Evolutionary conservation across 2,888 invertebrate species (phyloP).

Genomic region (Torymus auratus): DNA sequence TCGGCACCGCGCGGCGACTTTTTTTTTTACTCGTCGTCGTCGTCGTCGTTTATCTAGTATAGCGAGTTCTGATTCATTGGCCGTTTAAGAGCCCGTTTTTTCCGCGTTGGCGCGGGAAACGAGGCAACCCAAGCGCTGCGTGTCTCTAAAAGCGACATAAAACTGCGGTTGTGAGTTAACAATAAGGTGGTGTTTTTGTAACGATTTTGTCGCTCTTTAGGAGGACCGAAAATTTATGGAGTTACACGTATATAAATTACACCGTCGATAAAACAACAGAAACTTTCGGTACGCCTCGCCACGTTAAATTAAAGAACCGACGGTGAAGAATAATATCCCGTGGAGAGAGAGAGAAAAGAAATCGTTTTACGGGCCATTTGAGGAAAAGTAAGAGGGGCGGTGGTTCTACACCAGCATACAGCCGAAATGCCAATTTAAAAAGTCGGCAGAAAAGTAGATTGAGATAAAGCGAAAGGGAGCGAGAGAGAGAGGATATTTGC

Average conservation of each 20-base stretch:
- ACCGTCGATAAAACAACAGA: no score
- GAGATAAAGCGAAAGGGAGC: constrained; percentile 35
- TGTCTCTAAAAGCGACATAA: no score
- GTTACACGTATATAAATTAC: no score
- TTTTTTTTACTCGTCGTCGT: not conserved
- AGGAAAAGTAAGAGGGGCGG: not conserved
- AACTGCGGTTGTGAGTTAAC: no score
- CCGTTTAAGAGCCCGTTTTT: not conserved
- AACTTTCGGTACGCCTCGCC: no score
- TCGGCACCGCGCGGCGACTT: not conserved
- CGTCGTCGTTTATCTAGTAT: not conserved
- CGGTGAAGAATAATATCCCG: not conserved
- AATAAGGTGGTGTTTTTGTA: no score
- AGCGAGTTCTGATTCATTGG: constrained; percentile 16
- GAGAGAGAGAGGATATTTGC: constrained; percentile 38
- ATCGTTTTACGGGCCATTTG: constrained; percentile 32
- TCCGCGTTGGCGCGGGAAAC: no score
- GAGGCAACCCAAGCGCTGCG: no score
- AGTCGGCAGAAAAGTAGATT: constrained; percentile 34
- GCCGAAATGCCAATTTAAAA: constrained; percentile 43
- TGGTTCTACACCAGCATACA: no score
- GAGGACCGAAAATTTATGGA: no score
- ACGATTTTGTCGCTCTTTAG: no score
- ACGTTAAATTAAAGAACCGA: constrained; percentile 2
- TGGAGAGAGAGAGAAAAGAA: not conserved